These are phyloP conservation scores for Oreochromis grahami DNA, from an alignment of 2,797 vertebrate genomes.

Conservation along the genomic window DNA sequence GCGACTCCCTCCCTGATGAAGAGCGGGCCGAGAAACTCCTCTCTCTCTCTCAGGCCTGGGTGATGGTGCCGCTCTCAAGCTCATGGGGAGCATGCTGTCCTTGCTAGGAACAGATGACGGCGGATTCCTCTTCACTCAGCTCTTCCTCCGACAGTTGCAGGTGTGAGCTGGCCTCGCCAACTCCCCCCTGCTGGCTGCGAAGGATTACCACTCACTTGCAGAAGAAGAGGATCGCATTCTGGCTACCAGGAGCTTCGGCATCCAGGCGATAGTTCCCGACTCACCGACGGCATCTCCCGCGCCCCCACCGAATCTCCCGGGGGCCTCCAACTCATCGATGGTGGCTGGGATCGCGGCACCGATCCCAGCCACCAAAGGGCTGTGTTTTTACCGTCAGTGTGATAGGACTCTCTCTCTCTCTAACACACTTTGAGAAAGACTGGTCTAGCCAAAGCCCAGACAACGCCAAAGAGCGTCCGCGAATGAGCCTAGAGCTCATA, in stretches of 20 bases:
- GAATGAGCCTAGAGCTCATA: neutral
- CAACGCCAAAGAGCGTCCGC: neutral
- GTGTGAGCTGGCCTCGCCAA: no score
- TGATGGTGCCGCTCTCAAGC: no score
- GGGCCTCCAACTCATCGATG: neutral
- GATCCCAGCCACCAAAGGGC: no score
- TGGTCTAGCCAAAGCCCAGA: neutral
- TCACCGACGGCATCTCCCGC: neutral
- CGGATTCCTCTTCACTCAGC: no score
- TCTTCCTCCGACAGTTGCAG: no score
- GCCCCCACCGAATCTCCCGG: accelerated
- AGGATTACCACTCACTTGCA: neutral
- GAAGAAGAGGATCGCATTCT: accelerated
- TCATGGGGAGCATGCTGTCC: no score
- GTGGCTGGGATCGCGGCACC: neutral
- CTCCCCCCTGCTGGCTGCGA: neutral
- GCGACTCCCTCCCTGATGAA: no score
- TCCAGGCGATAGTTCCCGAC: neutral
- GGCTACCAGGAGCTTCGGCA: neutral
- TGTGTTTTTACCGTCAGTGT: no score
- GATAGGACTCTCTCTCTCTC: no score
- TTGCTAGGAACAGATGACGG: no score
- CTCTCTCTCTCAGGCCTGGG: no score
- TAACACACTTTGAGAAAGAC: neutral
- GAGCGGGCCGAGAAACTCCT: no score